These are phyloP conservation scores for Meandrina meandrites DNA, from an alignment of 92 coral and sea anemone genomes.

Conservation along the genomic window DNA sequence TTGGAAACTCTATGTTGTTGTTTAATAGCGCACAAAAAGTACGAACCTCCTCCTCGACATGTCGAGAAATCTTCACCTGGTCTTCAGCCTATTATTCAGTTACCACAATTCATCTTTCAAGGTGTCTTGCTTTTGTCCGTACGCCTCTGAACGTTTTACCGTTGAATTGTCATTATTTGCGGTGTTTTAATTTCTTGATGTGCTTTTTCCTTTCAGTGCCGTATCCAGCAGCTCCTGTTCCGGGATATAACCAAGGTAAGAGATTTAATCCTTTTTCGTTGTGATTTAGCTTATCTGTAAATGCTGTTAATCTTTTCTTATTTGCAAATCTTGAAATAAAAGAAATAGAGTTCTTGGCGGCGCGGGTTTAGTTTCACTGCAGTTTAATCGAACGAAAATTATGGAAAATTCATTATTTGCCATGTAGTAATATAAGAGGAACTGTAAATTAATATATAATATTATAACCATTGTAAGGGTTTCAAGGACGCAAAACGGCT, in stretches of 20 bases:
- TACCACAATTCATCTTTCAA: constrained; percentile 20
- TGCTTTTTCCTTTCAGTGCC: constrained; percentile 21
- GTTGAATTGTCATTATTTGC: neutral
- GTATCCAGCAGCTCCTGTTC: constrained; percentile 25
- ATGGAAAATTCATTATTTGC: too few relatives aligned
- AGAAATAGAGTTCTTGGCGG: neutral
- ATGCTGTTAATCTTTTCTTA: neutral
- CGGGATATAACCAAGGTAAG: constrained; percentile 34
- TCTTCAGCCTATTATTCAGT: constrained; percentile 24
- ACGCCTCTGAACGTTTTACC: neutral
- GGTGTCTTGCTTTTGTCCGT: constrained; percentile 4
- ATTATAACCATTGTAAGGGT: too few relatives aligned
- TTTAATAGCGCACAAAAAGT: constrained; percentile 16
- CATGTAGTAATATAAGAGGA: too few relatives aligned
- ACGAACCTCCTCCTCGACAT: constrained; percentile 1
- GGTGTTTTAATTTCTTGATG: constrained; percentile 6
- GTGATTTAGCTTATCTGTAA: neutral
- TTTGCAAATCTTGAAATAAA: too few relatives aligned
- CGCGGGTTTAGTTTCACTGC: neutral
- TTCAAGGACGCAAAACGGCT: too few relatives aligned
- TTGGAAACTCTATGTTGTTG: neutral
- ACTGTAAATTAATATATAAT: too few relatives aligned
- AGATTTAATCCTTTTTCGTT: neutral
- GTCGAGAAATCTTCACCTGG: constrained; percentile 15
- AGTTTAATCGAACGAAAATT: neutral